Evolutionary conservation across 2,888 invertebrate species (phyloP), one percentile per base, ranked within the genome.

Genomic region (Papilio elwesi): DNA sequence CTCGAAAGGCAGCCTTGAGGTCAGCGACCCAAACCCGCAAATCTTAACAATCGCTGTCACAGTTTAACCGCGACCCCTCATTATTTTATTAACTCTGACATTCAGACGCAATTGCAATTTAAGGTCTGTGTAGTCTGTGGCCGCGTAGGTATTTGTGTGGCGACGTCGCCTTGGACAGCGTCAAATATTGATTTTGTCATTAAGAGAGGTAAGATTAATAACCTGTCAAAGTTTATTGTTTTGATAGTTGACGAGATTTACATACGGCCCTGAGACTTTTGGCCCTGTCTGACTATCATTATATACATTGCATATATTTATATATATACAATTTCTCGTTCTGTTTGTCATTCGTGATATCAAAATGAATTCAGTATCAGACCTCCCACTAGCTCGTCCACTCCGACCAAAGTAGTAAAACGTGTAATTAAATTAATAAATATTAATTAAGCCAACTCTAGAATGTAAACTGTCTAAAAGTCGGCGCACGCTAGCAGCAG

Each of bases 401-500:
- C 77, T 79, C 80, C 64, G 47, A 75, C 76, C 76, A 76, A 77
- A 78, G 77, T 80, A 82, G 81, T 81, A 81, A 85, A 84, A 82
- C 80, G 76, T 79, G 83, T 88, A 87, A 90, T 89, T 89, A 89
- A 87, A 87, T 87, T 86, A 87, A 88, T 89, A 87, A 88, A 88
- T 89, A 89, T 88, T 90, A 89, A 89, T 88, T 70, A 70, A 63
- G n/a, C 47, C 12, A 48, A 53, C 64, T 47, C 47, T 52, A 53
- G 70, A 53, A 70, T 64, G 70, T 47, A 70, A n/a, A n/a, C n/a
- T n/a, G n/a, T n/a, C n/a, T n/a, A n/a, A 64, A 64, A 59, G 57
- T 57, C 38, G 71, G 74, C 76, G 78, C 85, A 82, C 82, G 83
- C 70, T 36, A 70, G 63, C 47, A 47, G 12, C 26, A 26, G 47